Conservation (phyloP, 2,113 vertebrate species). For the Casuarius casuarius region DNA sequence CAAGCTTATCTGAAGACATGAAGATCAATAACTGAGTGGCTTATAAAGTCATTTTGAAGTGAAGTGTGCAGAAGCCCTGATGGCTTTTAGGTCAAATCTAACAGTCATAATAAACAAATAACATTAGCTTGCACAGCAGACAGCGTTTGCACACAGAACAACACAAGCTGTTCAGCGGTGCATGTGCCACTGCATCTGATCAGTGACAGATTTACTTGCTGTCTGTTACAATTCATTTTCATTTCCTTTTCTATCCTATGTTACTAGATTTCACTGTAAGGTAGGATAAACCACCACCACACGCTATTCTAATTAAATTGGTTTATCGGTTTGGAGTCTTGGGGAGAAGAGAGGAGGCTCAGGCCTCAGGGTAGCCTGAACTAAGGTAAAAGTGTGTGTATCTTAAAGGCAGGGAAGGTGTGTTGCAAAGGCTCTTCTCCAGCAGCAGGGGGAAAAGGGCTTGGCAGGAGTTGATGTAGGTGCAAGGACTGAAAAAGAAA, state of each 20-base stretch:
- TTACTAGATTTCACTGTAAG: neutral
- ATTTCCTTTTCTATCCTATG: neutral
- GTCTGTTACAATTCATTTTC: neutral
- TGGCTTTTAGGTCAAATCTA: neutral
- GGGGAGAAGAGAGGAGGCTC: neutral
- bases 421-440: neutral
- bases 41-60: neutral
- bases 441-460: neutral
- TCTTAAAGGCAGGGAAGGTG: neutral
- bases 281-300: conserved; percentile 6
- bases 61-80: neutral
- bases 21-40: neutral
- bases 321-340: conserved; percentile 28
- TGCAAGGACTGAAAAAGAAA: neutral
- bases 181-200: neutral
- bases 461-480: neutral
- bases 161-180: neutral
- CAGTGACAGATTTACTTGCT: neutral
- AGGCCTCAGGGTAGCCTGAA: neutral
- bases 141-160: neutral
- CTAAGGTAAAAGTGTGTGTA: neutral
- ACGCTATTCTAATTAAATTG: neutral
- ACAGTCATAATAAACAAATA: neutral
- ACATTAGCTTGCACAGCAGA: neutral
- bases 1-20: neutral